phyloP scores from a whole-genome alignment of 2,888 invertebrate genomes.

The Agrochola lota region DNA sequence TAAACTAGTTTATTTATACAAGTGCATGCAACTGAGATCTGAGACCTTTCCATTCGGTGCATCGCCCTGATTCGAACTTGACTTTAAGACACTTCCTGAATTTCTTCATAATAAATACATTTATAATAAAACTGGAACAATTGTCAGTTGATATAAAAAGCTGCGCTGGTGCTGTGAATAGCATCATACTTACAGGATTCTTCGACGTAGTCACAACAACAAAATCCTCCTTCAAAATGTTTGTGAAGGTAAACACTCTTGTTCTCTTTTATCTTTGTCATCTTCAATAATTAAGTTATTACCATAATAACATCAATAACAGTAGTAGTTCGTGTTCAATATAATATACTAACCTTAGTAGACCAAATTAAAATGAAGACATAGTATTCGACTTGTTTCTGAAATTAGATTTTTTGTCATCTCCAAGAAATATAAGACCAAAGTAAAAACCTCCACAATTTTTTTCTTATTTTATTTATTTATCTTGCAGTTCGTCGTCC shows the following conservation, averaged over 20 bases:
- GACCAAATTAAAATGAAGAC: too few relatives aligned
- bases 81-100: constrained; percentile 87
- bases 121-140: constrained; percentile 79
- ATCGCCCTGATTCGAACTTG: constrained; percentile 83
- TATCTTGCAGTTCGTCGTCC: constrained; percentile 77
- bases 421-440: too few relatives aligned
- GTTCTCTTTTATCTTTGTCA: constrained; percentile 1
- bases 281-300: constrained; percentile 11
- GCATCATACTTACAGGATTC: constrained; percentile 79
- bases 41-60: constrained; percentile 76
- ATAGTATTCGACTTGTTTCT: neutral
- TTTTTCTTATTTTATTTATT: neutral
- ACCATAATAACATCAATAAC: neutral
- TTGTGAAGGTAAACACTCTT: constrained; percentile 82
- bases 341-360: too few relatives aligned
- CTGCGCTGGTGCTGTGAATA: constrained; percentile 50
- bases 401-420: too few relatives aligned
- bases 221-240: constrained; percentile 77
- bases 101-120: constrained; percentile 78
- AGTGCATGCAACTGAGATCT: constrained; percentile 53
- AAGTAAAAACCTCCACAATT: too few relatives aligned
- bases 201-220: constrained; percentile 82
- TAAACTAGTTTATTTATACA: constrained; percentile 64
- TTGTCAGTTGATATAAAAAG: constrained; percentile 80
- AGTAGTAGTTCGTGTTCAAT: neutral